phyloP scores from a whole-genome alignment of 2,113 vertebrate genomes.

The Echinops telfairi region DNA sequence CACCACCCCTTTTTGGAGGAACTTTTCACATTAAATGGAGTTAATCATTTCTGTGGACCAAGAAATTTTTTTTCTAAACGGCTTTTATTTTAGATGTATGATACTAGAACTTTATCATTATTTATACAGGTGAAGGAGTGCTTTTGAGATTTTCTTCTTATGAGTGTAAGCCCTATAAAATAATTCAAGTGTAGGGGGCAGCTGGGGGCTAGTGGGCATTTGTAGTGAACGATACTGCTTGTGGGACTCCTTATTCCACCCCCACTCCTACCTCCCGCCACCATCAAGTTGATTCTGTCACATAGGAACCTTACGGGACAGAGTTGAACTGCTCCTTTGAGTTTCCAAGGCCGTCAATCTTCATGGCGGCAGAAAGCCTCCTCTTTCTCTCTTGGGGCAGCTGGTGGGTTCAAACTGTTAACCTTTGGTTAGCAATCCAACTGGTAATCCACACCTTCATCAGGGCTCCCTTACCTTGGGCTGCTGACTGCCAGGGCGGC shows the following conservation, averaged over 20 bases:
- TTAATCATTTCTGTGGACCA: neutral
- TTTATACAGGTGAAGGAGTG: slow-evolving; percentile 70
- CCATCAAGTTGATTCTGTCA: no score
- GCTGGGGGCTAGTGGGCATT: neutral
- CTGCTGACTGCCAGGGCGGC: no score
- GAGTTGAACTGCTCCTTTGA: no score
- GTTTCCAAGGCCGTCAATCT: no score
- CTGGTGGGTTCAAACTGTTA: no score
- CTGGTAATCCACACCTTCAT: no score
- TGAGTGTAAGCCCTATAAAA: slow-evolving; percentile 50
- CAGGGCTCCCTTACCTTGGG: no score
- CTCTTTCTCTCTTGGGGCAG: no score
- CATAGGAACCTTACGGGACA: no score
- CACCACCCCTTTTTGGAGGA: neutral
- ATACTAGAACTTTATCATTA: slow-evolving; percentile 42
- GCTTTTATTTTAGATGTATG: slow-evolving; percentile 18
- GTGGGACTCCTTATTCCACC: neutral
- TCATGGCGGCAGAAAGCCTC: no score
- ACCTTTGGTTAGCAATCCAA: no score
- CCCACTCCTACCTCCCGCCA: no score
- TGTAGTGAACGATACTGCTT: neutral
- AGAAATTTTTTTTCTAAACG: slow-evolving; percentile 33
- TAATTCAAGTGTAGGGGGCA: neutral
- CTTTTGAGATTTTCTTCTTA: slow-evolving; percentile 46
- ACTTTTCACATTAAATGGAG: neutral